Percentiles rank a stretch among this genome's conserved stretches.
phyloP scores from a whole-genome alignment of 2,113 vertebrate genomes.

The Phrynocephalus versicolor region DNA sequence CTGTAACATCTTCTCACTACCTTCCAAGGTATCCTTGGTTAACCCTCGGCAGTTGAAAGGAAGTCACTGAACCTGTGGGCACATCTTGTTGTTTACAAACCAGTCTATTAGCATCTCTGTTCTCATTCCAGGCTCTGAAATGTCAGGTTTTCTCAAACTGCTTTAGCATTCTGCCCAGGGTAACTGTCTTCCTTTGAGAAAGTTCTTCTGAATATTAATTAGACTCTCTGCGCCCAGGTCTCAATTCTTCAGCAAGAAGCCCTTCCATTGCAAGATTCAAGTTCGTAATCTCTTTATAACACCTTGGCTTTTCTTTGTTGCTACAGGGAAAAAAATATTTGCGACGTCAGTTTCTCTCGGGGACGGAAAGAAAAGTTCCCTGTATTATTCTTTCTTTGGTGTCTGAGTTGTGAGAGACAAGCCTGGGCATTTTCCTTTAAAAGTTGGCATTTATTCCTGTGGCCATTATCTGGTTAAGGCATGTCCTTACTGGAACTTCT shows the following conservation, averaged over 20 bases:
- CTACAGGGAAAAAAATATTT: neutral
- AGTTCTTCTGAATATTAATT: conserved; percentile 30
- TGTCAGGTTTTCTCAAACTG: conserved; percentile 17
- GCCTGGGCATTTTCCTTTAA: neutral
- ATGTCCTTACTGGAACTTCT: neutral
- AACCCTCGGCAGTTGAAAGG: neutral
- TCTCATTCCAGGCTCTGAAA: neutral
- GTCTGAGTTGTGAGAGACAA: neutral
- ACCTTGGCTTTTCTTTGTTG: neutral
- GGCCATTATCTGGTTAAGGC: neutral
- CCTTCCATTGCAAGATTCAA: neutral
- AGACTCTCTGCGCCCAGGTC: conserved; percentile 4
- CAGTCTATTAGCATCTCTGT: conserved; percentile 4
- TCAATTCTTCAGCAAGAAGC: neutral
- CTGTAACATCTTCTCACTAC: neutral
- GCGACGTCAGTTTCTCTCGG: too few species aligned
- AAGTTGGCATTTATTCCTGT: neutral
- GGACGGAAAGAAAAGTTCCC: neutral
- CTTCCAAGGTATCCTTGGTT: accelerated
- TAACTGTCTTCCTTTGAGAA: conserved; percentile 14
- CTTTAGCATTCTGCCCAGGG: conserved; percentile 35
- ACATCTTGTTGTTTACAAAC: neutral
- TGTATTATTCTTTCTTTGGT: neutral
- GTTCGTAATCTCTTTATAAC: neutral
- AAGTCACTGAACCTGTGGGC: neutral